Percentiles rank a stretch among this genome's conserved stretches.
These are phyloP conservation scores for Aptenodytes forsteri DNA, from an alignment of 2,113 vertebrate species.

Conservation along the genomic window DNA sequence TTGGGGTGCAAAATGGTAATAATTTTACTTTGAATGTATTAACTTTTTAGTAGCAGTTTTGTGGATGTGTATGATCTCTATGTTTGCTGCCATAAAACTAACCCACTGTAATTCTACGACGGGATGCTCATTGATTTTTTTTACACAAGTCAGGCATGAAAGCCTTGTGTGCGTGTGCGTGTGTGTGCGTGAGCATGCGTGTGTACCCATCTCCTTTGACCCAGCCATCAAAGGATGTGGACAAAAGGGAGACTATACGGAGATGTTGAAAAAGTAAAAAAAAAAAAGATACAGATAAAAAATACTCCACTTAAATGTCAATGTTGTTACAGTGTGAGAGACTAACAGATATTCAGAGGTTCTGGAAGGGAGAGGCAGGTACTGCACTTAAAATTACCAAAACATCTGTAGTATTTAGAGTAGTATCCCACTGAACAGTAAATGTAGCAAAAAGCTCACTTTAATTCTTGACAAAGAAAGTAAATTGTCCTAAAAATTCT, in stretches of 20 bases:
- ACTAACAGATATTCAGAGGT: not conserved
- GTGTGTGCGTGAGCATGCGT: fast-evolving
- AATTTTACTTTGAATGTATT: not conserved
- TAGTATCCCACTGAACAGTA: not conserved
- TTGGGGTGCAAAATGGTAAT: not conserved
- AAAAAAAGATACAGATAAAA: not conserved
- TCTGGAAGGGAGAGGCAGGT: not conserved
- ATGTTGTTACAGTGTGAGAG: not conserved
- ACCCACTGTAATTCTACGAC: not conserved
- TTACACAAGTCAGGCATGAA: not conserved
- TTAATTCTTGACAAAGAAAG: not conserved
- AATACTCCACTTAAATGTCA: not conserved
- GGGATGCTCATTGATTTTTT: not conserved
- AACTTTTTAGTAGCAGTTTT: not conserved
- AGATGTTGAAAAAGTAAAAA: not conserved
- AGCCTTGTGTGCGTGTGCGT: not conserved
- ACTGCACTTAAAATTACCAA: not conserved
- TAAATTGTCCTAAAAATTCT: not conserved
- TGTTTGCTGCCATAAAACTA: not conserved
- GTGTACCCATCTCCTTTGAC: not conserved
- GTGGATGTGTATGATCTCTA: not conserved
- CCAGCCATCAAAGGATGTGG: not conserved
- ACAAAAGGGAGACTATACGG: not conserved
- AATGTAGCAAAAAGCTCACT: not conserved
- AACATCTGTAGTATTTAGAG: not conserved